Base-by-base conservation (phyloP, 2,113 vertebrate genomes). In the Hemichromis elongatus region DNA sequence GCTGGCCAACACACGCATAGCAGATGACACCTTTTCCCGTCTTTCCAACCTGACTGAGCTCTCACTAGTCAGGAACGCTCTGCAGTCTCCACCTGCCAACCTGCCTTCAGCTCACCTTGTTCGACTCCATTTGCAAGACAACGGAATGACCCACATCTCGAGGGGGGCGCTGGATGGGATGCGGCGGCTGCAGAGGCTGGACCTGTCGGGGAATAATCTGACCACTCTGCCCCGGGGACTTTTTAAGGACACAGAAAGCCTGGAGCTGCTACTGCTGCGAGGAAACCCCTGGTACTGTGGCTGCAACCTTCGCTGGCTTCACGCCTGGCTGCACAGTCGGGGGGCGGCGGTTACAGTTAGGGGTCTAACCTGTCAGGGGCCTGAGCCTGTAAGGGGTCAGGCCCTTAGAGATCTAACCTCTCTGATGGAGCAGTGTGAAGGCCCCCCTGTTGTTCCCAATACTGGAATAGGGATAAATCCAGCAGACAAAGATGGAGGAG, bases 241-340 rank as follows among this genome's bases (percentile, higher is more conserved):
- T 9, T 96, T 99, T 24, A 98, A 97, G 2, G 98, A 97, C 16
- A 87, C 97, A 55, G 97, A 98, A 3, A 97, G 93, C 87, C 86
- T 99, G 85, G 97, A 97, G 18, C 96, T 98, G 90, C 93, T 99
- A 45, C 96, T 98, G 33, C 85, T 98, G 9, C 85, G 97, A 1
- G 98, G 98, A 88, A 99, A 99, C 90, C 98, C 98, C 2, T 99
- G 98, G 98, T 97, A 97, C 90, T 99, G 98, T 3, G 97, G 97
- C 53, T 99, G 98, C 3, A 97, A 96, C 95, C 94, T 99, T 89
- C 96, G 97, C 37, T 99, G 98, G 98, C 94, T 99, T 55, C 90
- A 98, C 11, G 97, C 97, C 88, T 99, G 98, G 98, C 93, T 98
- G 61, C 96, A 96, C 16, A 92, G 96, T 0, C 92, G 97, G 1